These are phyloP conservation scores for Andrena haemorrhoa DNA, from an alignment of 2,888 invertebrate species.

Conservation along the genomic window DNA sequence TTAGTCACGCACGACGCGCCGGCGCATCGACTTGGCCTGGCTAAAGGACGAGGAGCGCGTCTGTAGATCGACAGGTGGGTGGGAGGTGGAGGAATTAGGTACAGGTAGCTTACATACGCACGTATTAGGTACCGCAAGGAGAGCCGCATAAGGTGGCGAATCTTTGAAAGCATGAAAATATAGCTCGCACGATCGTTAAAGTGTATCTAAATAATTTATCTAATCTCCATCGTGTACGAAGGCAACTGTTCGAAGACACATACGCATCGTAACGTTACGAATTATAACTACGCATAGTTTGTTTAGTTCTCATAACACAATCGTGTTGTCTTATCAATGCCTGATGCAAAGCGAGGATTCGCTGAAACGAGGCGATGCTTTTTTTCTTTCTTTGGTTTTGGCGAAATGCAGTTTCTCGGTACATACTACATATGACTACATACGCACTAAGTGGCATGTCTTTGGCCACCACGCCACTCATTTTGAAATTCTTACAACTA, in stretches of 20 bases:
- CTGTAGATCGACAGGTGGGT: too few relatives aligned
- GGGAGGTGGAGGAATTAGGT: too few relatives aligned
- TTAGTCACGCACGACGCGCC: too few relatives aligned
- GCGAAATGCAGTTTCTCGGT: too few relatives aligned
- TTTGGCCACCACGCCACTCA: background rate
- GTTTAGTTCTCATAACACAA: conserved; percentile 1
- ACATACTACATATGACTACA: too few relatives aligned
- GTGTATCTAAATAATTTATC: conserved; percentile 60
- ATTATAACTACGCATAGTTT: conserved; percentile 18
- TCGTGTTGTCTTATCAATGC: background rate
- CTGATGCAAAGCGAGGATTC: background rate
- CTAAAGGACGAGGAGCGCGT: too few relatives aligned
- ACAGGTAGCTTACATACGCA: background rate
- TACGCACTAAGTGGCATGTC: too few relatives aligned
- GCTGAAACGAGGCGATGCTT: background rate
- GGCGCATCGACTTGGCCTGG: too few relatives aligned
- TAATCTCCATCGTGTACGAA: conserved; percentile 73
- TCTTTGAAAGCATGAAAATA: conserved; percentile 73
- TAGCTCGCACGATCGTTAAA: conserved; percentile 63
- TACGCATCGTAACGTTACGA: conserved; percentile 60
- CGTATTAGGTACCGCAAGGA: conserved; percentile 23
- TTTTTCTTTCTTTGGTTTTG: background rate
- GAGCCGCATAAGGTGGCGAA: conserved; percentile 31
- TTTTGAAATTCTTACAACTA: background rate
- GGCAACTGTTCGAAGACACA: conserved; percentile 81